Conservation (phyloP, 2,113 vertebrate species). For the Saiga tatarica region DNA sequence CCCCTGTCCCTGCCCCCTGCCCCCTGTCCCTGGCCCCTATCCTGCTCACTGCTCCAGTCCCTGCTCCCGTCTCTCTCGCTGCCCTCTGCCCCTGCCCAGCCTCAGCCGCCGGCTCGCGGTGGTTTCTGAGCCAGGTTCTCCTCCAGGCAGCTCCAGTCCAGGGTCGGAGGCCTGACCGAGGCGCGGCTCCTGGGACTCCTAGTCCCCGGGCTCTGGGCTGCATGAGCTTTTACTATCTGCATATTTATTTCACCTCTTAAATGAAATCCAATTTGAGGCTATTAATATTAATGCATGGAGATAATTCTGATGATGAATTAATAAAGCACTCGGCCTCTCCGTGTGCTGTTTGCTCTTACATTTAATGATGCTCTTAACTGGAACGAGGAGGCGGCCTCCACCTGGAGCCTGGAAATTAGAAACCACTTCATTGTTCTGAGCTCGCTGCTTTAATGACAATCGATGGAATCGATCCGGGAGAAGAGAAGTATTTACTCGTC, state of each 20-base stretch:
- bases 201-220: constrained; percentile 63
- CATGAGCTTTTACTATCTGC: constrained; percentile 82
- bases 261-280: constrained; percentile 91
- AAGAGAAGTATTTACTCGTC: constrained; percentile 85
- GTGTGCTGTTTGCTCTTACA: constrained; percentile 88
- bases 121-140: fast-evolving
- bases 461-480: constrained; percentile 84
- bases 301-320: constrained; percentile 94
- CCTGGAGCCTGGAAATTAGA: constrained; percentile 85
- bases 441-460: constrained; percentile 87
- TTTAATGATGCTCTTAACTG: constrained; percentile 88
- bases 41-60: too few relatives aligned
- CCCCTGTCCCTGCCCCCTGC: neutral
- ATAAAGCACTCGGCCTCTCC: constrained; percentile 89
- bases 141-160: neutral
- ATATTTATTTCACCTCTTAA: constrained; percentile 90
- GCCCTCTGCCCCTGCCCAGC: neutral
- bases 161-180: fast-evolving
- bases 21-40: too few relatives aligned
- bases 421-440: constrained; percentile 85
- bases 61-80: neutral
- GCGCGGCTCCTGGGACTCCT: neutral
- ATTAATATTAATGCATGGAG: constrained; percentile 93
- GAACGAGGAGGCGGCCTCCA: constrained; percentile 84
- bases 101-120: fast-evolving